phyloP scores from a whole-genome alignment of 2,797 vertebrate species.

The Melanotaenia boesemani region DNA sequence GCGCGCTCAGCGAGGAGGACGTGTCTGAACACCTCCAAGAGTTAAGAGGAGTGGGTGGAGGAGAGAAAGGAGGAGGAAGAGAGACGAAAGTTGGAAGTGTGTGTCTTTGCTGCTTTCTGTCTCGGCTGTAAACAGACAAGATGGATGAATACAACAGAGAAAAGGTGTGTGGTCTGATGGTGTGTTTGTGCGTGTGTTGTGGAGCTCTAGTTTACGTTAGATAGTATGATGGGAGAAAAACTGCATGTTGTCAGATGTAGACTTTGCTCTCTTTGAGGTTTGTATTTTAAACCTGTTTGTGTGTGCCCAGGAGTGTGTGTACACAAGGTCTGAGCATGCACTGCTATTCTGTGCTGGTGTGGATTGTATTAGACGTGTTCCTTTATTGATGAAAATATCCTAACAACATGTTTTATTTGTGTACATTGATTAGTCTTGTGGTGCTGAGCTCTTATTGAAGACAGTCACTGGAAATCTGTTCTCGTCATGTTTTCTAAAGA shows the following conservation, averaged over 20 bases:
- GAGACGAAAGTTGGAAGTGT: conserved; percentile 59
- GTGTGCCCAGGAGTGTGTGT: not conserved
- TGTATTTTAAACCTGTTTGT: conserved; percentile 21
- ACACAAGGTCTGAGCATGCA: conserved; percentile 10
- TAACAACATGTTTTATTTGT: not conserved
- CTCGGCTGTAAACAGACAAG: conserved; percentile 33
- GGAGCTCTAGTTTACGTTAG: conserved; percentile 46
- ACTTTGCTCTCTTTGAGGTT: conserved; percentile 60
- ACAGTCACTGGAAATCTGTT: conserved; percentile 14
- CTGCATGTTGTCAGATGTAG: conserved; percentile 43
- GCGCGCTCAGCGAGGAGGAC: conserved; percentile 66
- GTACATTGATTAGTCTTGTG: not conserved
- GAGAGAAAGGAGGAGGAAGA: conserved; percentile 57
- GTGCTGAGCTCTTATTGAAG: not conserved
- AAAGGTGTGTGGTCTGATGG: conserved; percentile 39
- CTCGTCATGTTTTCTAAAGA: not conserved
- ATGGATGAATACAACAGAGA: conserved; percentile 46
- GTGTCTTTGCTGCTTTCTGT: conserved; percentile 35
- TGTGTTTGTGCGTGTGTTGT: conserved; percentile 16
- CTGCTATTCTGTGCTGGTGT: conserved; percentile 5
- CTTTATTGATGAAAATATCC: conserved; percentile 5
- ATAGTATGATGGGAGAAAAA: conserved; percentile 43
- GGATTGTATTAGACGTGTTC: not conserved
- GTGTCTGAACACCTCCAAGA: conserved; percentile 77
- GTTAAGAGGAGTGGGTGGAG: conserved; percentile 77